A percentile compares a stretch with the other conserved stretches of the same genome.
Conservation (phyloP, 2,888 invertebrate genomes). For the Scaptomyza tumidula region DNA sequence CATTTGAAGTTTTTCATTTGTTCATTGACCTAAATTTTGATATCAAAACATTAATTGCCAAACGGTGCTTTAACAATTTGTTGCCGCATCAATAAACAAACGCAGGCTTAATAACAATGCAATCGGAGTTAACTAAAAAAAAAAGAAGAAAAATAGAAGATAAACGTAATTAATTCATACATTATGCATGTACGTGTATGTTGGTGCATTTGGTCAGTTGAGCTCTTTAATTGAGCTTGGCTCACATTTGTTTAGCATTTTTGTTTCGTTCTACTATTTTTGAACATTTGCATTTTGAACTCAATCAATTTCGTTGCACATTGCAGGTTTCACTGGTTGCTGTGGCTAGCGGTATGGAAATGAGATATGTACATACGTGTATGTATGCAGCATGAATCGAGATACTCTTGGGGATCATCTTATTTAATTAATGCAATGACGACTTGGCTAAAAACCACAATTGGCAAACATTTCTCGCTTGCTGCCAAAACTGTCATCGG, state of each 20-base stretch:
- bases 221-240: neutral
- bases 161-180: neutral
- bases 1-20: neutral
- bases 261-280: constrained; percentile 20
- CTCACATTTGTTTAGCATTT: constrained; percentile 10
- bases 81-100: neutral
- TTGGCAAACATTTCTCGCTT: constrained; percentile 39
- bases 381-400: neutral
- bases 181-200: neutral
- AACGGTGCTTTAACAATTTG: neutral
- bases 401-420: constrained; percentile 12
- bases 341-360: neutral
- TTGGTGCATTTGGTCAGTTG: neutral
- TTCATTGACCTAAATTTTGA: neutral
- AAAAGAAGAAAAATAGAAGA: neutral
- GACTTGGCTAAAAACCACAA: constrained; percentile 45
- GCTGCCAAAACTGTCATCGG: constrained; percentile 11
- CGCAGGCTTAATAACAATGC: neutral
- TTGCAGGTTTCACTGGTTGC: constrained; percentile 10
- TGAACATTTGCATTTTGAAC: constrained; percentile 38
- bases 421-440: constrained; percentile 60
- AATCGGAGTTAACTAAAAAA: neutral
- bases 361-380: neutral
- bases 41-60: neutral
- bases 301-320: constrained; percentile 25